These are phyloP conservation scores for Hycleus phaleratus DNA, from an alignment of 1,140 invertebrate genomes.

Conservation along the genomic window DNA sequence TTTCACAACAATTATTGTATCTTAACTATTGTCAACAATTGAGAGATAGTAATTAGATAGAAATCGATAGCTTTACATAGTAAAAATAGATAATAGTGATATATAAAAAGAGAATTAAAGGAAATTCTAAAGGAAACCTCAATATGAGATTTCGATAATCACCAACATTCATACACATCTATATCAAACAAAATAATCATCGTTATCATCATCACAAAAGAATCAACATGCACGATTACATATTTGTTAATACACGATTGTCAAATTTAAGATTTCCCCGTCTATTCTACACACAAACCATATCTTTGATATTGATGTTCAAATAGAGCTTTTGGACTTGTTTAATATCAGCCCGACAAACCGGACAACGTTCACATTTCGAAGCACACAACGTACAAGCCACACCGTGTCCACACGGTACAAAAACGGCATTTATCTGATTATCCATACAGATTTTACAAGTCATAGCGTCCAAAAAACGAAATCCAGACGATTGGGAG, in stretches of 20 bases:
- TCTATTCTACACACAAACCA: background rate
- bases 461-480: slow-evolving; percentile 61
- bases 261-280: background rate
- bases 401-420: slow-evolving; percentile 75
- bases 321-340: slow-evolving; percentile 66
- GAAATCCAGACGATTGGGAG: slow-evolving; percentile 45
- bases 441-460: slow-evolving; percentile 80
- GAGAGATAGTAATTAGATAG: no score
- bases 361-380: slow-evolving; percentile 65
- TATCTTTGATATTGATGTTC: slow-evolving; percentile 37
- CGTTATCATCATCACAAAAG: background rate
- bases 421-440: slow-evolving; percentile 69
- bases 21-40: no score
- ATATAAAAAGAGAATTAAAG: no score
- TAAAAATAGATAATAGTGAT: no score
- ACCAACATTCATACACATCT: background rate
- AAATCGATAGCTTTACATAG: no score
- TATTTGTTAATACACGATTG: background rate
- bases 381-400: slow-evolving; percentile 65
- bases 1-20: no score
- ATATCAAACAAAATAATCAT: background rate
- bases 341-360: slow-evolving; percentile 66
- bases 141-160: slow-evolving; percentile 6
- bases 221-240: background rate
- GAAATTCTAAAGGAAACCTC: background rate